Evolutionary conservation across 2,113 vertebrate genomes (phyloP), one percentile per base, ranked within the genome.

Genomic region (Noturus placidus): DNA sequence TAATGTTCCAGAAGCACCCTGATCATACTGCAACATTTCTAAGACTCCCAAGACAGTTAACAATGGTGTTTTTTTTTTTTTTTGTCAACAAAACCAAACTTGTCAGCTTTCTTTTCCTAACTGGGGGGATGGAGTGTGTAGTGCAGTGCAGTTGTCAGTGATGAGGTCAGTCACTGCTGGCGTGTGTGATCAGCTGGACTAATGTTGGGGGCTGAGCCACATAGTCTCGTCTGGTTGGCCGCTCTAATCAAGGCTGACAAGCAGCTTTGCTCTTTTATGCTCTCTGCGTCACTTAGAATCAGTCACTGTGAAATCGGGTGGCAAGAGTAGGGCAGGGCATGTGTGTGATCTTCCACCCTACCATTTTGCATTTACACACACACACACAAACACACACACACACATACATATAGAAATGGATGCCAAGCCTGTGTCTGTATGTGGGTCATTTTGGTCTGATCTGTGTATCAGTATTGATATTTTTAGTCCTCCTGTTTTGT

Each of bases 251-350:
- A 93, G 93, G 94, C 95, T 97, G 97, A 98, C 97, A 98, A 96
- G 94, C 92, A 96, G 96, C 96, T 97, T 96, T 97, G 96, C 96
- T 97, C 96, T 97, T 97, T 97, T 97, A 96, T 97, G 97, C 96
- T 96, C 95, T 96, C 94, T 95, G 96, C 86, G 94, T 97, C 97
- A 96, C 97, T 96, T 97, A 94, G 95, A 95, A 97, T 97, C 96
- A 96, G 95, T 92, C 94, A 95, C 91, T 95, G 96, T 96, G 96
- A 96, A 98, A 93, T 97, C 96, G 97, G 96, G 96, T 96, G 95
- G 96, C 94, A 96, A 90, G 94, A 95, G 96, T 82, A 90, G 89
- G 90, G 87, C 90, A 91, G 87, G 87, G 87, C 88, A 95, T 95
- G 94, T 94, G 94, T 95, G 95, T 93, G 94, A 95, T 94, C 93